phyloP scores from a whole-genome alignment of 1,140 invertebrate genomes.

The Drosophila pectinifera region DNA sequence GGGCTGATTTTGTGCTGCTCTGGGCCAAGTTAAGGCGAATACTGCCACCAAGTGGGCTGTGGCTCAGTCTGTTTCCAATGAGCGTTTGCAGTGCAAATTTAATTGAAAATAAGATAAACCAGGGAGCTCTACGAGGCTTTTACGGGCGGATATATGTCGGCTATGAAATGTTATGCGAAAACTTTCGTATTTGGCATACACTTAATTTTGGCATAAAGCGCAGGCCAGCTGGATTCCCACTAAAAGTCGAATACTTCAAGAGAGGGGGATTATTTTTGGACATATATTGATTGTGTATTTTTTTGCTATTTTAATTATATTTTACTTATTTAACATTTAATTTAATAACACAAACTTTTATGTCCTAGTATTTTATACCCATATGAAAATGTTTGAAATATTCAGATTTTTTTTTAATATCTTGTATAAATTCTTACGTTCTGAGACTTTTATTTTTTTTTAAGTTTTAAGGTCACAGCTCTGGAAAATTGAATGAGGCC shows the following conservation, averaged over 20 bases:
- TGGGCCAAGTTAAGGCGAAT: constrained; percentile 30
- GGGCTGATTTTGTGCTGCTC: constrained; percentile 30
- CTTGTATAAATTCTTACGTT: neutral
- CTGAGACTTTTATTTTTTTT: neutral
- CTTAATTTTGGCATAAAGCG: neutral
- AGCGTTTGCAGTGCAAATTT: neutral
- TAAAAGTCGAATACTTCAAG: neutral
- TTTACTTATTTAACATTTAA: too few relatives aligned
- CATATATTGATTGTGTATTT: too few relatives aligned
- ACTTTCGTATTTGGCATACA: neutral
- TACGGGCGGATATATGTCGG: neutral
- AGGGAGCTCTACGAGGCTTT: neutral
- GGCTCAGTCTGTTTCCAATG: constrained; percentile 15
- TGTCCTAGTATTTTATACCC: too few relatives aligned
- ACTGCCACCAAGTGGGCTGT: constrained; percentile 9
- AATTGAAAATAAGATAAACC: constrained; percentile 7
- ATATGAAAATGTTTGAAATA: too few relatives aligned
- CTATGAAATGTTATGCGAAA: constrained; percentile 5
- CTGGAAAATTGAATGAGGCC: too few relatives aligned
- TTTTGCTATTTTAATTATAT: too few relatives aligned
- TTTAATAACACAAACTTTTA: too few relatives aligned
- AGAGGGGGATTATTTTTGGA: too few relatives aligned
- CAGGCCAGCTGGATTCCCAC: neutral
- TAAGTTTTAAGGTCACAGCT: too few relatives aligned
- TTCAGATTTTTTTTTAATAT: too few relatives aligned